phyloP scores from a whole-genome alignment of 2,113 vertebrate genomes.

The Myrmecobius fasciatus region DNA sequence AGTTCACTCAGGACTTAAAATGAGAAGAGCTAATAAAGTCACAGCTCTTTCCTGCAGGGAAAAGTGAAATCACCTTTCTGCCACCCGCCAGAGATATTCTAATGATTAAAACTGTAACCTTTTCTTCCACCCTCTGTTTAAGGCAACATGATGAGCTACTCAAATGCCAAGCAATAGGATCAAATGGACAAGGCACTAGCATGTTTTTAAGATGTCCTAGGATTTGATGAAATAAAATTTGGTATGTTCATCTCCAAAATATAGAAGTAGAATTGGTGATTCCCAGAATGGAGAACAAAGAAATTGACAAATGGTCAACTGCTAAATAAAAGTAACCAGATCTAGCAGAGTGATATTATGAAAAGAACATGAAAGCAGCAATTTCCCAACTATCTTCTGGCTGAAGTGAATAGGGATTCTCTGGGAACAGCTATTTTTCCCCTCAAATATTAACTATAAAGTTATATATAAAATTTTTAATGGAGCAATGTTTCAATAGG shows the following conservation, averaged over 20 bases:
- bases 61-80: slow-evolving; percentile 39
- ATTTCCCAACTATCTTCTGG: not conserved
- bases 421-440: not conserved
- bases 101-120: not conserved
- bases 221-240: slow-evolving; percentile 20
- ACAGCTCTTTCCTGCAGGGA: slow-evolving; percentile 9
- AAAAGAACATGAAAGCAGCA: not conserved
- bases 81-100: slow-evolving; percentile 16
- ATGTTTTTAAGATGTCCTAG: slow-evolving; percentile 49
- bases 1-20: slow-evolving; percentile 53
- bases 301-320: not conserved
- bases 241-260: not conserved
- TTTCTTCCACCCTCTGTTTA: slow-evolving; percentile 11
- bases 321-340: not conserved
- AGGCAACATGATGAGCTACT: slow-evolving; percentile 9
- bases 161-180: not conserved
- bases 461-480: not conserved
- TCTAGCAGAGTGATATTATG: not conserved
- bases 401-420: not conserved
- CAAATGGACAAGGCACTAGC: slow-evolving; percentile 2
- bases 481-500: not conserved
- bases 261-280: not conserved
- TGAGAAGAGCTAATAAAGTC: slow-evolving; percentile 45
- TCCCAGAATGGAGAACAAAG: not conserved
- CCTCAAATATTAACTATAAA: not conserved